These are phyloP conservation scores for Panthera uncia DNA, from an alignment of 2,113 vertebrate genomes.

Conservation along the genomic window DNA sequence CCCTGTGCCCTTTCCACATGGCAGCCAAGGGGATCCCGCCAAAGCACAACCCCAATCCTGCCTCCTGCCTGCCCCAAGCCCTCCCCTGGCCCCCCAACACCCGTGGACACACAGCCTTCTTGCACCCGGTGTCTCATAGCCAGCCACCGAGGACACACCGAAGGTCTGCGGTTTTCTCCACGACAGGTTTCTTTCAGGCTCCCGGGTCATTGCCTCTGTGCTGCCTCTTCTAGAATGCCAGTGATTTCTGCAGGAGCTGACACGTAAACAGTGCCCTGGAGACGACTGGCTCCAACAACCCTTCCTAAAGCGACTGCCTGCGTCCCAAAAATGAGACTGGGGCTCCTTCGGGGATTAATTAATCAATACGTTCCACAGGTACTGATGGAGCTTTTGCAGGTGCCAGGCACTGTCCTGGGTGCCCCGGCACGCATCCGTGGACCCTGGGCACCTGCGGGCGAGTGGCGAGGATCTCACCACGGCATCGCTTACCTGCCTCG, in stretches of 20 bases:
- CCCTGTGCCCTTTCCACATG: fast-evolving
- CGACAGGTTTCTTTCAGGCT: not conserved
- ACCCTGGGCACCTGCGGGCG: fast-evolving
- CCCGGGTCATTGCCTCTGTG: fast-evolving
- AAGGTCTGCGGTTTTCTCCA: not conserved
- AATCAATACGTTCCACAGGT: fast-evolving
- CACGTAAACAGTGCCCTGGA: fast-evolving
- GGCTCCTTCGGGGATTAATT: fast-evolving
- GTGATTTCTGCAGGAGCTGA: fast-evolving
- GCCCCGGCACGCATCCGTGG: not conserved
- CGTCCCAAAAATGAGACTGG: not conserved
- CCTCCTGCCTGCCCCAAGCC: not conserved
- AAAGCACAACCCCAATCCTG: too few relatives aligned
- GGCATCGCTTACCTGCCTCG: fast-evolving
- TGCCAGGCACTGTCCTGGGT: fast-evolving
- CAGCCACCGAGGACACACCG: fast-evolving
- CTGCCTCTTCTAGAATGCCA: fast-evolving
- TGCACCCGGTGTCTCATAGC: fast-evolving
- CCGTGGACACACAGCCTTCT: not conserved
- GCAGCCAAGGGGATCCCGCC: not conserved
- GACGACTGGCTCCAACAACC: fast-evolving
- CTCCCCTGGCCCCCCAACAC: not conserved
- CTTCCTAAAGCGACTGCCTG: not conserved
- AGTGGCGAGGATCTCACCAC: fast-evolving
- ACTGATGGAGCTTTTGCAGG: fast-evolving